Percentiles rank a stretch among this genome's conserved stretches.
Conservation (phyloP, 2,797 vertebrate species). For the Molossus molossus region DNA sequence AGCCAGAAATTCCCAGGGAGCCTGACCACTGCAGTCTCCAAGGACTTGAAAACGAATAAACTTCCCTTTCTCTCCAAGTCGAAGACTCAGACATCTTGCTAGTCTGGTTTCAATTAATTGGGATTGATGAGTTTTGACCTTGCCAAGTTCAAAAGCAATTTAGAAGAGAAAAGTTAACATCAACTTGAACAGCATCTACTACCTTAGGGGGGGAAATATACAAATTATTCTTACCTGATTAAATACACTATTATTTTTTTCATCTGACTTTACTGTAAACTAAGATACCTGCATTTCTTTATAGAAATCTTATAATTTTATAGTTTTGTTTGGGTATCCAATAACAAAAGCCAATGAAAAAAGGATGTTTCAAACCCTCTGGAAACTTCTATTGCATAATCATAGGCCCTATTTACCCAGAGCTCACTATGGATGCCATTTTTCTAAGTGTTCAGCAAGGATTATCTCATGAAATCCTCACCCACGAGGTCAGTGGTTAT, state of each 20-base stretch:
- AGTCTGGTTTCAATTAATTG: conserved; percentile 48
- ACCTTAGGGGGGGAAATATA: not conserved
- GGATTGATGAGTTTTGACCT: conserved; percentile 55
- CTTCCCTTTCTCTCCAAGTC: not conserved
- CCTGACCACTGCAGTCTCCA: not conserved
- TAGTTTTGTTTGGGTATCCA: not conserved
- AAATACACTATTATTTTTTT: not conserved
- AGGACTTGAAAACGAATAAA: not conserved
- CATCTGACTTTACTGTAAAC: not conserved
- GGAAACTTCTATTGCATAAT: not conserved
- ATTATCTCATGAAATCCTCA: not conserved
- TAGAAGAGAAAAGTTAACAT: not conserved
- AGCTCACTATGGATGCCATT: not conserved
- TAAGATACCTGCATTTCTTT: not conserved
- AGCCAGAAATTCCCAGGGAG: not conserved
- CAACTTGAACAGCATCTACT: not conserved
- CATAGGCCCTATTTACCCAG: not conserved
- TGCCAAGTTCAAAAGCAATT: conserved; percentile 54
- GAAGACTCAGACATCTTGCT: not conserved
- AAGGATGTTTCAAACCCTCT: not conserved
- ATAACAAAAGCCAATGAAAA: not conserved
- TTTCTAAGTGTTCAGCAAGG: conserved; percentile 38
- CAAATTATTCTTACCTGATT: not conserved
- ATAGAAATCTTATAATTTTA: not conserved
- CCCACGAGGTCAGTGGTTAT: not conserved